Percentiles rank a stretch among this genome's conserved stretches.
These are phyloP conservation scores for Protobothrops mucrosquamatus DNA, from an alignment of 2,113 vertebrate genomes.

Conservation along the genomic window DNA sequence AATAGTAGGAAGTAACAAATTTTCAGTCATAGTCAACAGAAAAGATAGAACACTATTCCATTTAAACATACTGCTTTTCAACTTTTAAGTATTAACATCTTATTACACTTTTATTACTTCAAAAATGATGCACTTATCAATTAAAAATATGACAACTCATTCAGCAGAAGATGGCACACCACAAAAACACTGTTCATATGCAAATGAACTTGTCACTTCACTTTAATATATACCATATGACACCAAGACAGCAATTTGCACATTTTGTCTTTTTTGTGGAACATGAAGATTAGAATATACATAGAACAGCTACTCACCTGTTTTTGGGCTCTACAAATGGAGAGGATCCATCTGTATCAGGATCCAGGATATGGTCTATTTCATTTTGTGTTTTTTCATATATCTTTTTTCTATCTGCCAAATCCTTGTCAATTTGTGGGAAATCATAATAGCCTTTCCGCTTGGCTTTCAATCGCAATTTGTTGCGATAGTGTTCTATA, in stretches of 20 bases:
- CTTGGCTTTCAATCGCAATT: constrained; percentile 95
- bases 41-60: neutral
- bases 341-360: constrained; percentile 83
- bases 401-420: constrained; percentile 75
- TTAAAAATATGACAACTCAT: neutral
- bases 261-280: neutral
- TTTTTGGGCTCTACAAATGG: constrained; percentile 86
- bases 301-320: constrained; percentile 72
- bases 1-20: neutral
- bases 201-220: neutral
- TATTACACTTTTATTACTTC: neutral
- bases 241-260: neutral
- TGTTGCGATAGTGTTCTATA: constrained; percentile 98
- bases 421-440: constrained; percentile 77
- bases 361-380: constrained; percentile 79
- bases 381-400: constrained; percentile 82
- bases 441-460: constrained; percentile 97
- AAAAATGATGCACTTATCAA: constrained; percentile 4
- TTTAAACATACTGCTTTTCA: neutral
- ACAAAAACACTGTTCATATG: neutral
- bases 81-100: constrained; percentile 17
- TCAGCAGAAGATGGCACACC: neutral
- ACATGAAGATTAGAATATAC: neutral
- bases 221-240: neutral
- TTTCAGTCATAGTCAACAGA: constrained; percentile 15